Evolutionary conservation across 2,797 vertebrate species (phyloP), one percentile per base, ranked within the genome.

Genomic region (Odontamblyopus rebecca): DNA sequence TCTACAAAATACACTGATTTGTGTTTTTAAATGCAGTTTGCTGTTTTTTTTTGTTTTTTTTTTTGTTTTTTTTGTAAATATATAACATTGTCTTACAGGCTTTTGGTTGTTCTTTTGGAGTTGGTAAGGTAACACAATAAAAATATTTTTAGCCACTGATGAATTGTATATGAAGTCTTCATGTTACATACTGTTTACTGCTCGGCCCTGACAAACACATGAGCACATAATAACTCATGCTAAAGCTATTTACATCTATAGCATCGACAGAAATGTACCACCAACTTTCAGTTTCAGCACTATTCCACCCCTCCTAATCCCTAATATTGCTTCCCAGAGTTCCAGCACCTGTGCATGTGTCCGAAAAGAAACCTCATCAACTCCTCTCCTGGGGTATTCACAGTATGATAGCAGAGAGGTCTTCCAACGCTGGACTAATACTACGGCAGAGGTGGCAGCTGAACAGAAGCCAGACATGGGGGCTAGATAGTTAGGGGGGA

Each of bases 401-500:
- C 65, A 69, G 70, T 72, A 80, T 76, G 83, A 89, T 79, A 87
- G 77, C 81, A 67, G 77, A 72, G 50, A 75, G 84, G 82, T 84
- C 78, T 81, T 68, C 53, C 54, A 77, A 77, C 79, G 72, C 78
- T 72, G 77, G 83, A 87, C 68, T 48, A 68, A 76, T 83, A 82
- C 84, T 72, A 76, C 72, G 74, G 76, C 70, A 83, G 72, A 61
- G 79, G 69, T 70, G 78, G 79, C 76, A 82, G 82, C 61, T 88
- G 89, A 89, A 86, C 64, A 60, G 7, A 29, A 80, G 85, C 89
- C 89, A 92, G 88, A 87, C 56, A 87, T 44, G 30, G 77, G 44
- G 75, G 84, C 78, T 72, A 67, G 68, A 79, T 23, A n/a, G 61
- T 38, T 35, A 68, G 73, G 67, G 72, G 82, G 68, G 69, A 79